Percentiles rank a stretch among this genome's conserved stretches.
Conservation (phyloP, 2,888 invertebrate species). For the Escarpia spicata region DNA sequence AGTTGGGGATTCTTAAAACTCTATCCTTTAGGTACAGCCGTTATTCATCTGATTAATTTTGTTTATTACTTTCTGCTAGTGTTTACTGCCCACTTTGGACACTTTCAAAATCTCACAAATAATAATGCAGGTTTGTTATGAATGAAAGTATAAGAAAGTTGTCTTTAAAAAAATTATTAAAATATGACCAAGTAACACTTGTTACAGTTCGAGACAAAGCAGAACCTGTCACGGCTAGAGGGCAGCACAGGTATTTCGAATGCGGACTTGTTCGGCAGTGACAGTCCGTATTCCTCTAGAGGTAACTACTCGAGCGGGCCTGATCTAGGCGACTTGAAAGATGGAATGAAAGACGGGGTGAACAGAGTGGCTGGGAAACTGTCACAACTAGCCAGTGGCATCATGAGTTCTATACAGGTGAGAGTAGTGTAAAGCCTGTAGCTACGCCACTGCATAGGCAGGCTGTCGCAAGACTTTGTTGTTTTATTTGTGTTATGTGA, state of each 20-base stretch:
- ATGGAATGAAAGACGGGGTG: conserved; percentile 95
- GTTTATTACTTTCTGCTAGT: background rate
- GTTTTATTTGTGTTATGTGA: background rate
- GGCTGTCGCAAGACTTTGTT: background rate
- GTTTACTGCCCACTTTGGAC: background rate
- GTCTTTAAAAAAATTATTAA: no score
- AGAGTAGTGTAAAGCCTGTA: background rate
- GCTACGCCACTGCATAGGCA: background rate
- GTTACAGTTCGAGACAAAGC: conserved; percentile 64
- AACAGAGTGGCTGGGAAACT: conserved; percentile 97
- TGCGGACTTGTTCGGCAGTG: conserved; percentile 87
- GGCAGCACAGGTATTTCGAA: conserved; percentile 96
- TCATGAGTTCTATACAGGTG: conserved; percentile 92
- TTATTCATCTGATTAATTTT: background rate
- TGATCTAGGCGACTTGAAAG: conserved; percentile 95
- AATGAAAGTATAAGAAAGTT: background rate
- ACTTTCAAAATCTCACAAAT: background rate
- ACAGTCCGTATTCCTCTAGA: conserved; percentile 32
- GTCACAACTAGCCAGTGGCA: conserved; percentile 92
- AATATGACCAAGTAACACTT: background rate
- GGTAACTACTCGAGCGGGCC: conserved; percentile 62
- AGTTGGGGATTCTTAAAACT: background rate
- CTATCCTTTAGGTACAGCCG: background rate
- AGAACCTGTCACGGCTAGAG: conserved; percentile 81
- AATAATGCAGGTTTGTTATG: background rate